phyloP scores from a whole-genome alignment of 2,888 invertebrate species.

The Melanophora roralis region DNA sequence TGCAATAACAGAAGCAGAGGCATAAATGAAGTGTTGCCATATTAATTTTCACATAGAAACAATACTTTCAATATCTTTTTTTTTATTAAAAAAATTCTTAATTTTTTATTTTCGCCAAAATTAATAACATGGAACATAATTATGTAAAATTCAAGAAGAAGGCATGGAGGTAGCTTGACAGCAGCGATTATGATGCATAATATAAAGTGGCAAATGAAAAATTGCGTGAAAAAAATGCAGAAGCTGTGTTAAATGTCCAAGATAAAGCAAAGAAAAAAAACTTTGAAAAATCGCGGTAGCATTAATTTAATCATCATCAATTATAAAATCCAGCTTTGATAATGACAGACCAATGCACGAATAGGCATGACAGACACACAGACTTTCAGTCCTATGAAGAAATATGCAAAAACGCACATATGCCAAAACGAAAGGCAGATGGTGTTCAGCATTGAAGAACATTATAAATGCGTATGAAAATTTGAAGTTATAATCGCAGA shows the following conservation, averaged over 20 bases:
- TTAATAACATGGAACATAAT: too few species aligned
- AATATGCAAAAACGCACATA: constrained; percentile 22
- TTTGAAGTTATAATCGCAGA: constrained; percentile 40
- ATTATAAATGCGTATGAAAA: constrained; percentile 53
- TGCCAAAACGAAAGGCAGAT: constrained; percentile 24
- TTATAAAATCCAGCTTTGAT: constrained; percentile 68
- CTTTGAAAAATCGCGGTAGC: constrained; percentile 70
- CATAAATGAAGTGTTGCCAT: neutral
- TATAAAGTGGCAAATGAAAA: constrained; percentile 51
- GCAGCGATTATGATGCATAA: constrained; percentile 31
- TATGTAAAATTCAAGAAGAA: too few species aligned
- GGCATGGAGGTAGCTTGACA: constrained; percentile 19
- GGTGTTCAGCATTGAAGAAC: neutral
- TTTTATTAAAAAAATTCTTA: too few species aligned
- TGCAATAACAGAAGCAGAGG: constrained; percentile 52
- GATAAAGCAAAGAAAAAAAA: neutral
- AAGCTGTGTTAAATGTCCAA: constrained; percentile 52
- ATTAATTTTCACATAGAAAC: too few species aligned
- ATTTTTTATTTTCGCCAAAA: too few species aligned
- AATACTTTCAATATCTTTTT: too few species aligned
- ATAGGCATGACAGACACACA: constrained; percentile 1
- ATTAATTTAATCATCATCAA: constrained; percentile 77
- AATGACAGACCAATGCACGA: constrained; percentile 54
- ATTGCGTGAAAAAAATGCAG: constrained; percentile 62
- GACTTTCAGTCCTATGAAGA: constrained; percentile 6